Evolutionary conservation across 2,797 vertebrate species (phyloP), one percentile per base, ranked within the genome.

Genomic region (Alectoris magna): DNA sequence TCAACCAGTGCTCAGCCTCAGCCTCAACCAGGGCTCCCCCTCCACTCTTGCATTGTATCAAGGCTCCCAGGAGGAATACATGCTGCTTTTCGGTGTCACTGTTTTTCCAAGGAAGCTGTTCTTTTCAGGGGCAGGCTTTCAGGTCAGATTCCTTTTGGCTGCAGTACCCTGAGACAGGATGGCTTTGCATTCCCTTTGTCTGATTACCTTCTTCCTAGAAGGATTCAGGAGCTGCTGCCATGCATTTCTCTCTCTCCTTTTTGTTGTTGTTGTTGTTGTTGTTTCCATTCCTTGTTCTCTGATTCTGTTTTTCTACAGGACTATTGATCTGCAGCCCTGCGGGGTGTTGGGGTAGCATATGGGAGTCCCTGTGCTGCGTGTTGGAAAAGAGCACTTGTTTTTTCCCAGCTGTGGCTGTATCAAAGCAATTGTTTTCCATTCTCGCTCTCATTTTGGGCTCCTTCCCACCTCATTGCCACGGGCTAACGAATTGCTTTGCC

Each of bases 281-380:
- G 69, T 43, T 70, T 44, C 55, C 24, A 5, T 51, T 84, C 19
- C 73, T 84, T 86, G 38, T 73, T 79, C 72, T 41, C 46, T 55
- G 75, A 16, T 49, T 62, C 69, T 73, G 22, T 71, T 93, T 90
- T 90, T 80, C 84, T 56, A 22, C 62, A 21, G 69, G 29, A 63
- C 81, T 66, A 91, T 94, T 68, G 93, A 91, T 94, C 93, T 34
- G 60, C 84, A 88, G 78, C 92, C 81, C 90, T 67, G 90, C 26
- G 4, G 90, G 84, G 55, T 83, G 81, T 34, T 41, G 73, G 63
- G 41, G 55, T 58, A 85, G 78, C 75, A 2, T 29, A 55, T 26
- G 59, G 71, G 79, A 49, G 69, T 77, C 84, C 74, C 78, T 14
- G 66, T 11, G 90, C 83, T 48, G 66, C 2, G 10, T 17, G 15